Conservation (phyloP, 2,888 invertebrate genomes). For the Agrochola lota region DNA sequence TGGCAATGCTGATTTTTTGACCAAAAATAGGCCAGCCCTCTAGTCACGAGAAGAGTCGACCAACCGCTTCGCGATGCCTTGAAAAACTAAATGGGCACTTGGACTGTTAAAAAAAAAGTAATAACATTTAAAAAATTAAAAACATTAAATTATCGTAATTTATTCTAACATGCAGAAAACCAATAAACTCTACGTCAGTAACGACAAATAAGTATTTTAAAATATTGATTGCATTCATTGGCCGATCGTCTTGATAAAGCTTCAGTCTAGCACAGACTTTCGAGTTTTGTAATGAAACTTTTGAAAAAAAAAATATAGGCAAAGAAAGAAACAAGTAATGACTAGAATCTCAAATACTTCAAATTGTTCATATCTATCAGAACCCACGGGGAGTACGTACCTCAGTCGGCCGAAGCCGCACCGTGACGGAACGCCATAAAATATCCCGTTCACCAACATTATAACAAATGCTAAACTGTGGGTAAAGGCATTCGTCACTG, state of each 20-base stretch:
- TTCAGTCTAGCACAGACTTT: neutral
- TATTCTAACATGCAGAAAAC: constrained; percentile 9
- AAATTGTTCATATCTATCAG: neutral
- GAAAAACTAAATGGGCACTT: too few species aligned
- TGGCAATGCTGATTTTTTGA: too few species aligned
- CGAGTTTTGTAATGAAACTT: too few species aligned
- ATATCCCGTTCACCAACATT: constrained; percentile 73
- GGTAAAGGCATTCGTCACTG: constrained; percentile 80
- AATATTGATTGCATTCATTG: neutral
- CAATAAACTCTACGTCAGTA: neutral
- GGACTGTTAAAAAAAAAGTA: too few species aligned
- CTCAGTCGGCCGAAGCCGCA: constrained; percentile 50
- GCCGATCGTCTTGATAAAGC: neutral
- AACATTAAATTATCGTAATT: neutral
- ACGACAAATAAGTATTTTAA: neutral
- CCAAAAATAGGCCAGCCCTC: too few species aligned
- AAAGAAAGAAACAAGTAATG: neutral
- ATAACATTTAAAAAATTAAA: too few species aligned
- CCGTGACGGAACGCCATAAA: constrained; percentile 66
- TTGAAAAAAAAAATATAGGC: neutral
- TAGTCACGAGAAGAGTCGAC: too few species aligned
- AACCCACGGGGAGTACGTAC: constrained; percentile 23
- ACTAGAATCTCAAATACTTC: neutral
- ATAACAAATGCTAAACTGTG: constrained; percentile 74
- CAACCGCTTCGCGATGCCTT: too few species aligned